phyloP scores from a whole-genome alignment of 2,888 invertebrate species.

The Osmoderma eremita region DNA sequence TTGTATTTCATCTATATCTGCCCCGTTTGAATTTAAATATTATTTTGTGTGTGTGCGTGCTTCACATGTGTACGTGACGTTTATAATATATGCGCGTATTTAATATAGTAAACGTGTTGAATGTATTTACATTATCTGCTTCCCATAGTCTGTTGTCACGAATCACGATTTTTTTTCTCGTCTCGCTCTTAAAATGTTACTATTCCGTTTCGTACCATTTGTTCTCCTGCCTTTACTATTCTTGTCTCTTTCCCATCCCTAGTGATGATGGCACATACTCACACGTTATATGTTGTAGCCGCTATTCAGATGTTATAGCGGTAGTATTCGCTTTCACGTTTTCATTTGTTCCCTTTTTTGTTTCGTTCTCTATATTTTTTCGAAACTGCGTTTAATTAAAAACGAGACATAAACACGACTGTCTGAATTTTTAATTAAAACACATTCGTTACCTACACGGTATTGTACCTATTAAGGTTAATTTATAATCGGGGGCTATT shows the following conservation, averaged over 20 bases:
- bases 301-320: too few species aligned
- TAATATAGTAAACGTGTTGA: conserved; percentile 20
- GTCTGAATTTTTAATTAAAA: conserved; percentile 44
- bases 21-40: too few species aligned
- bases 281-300: too few species aligned
- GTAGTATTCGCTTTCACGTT: too few species aligned
- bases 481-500: conserved; percentile 62
- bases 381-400: conserved; percentile 41
- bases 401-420: conserved; percentile 41
- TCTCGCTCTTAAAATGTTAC: too few species aligned
- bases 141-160: neutral
- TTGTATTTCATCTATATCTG: too few species aligned
- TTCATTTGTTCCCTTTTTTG: neutral
- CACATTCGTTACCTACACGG: conserved; percentile 42
- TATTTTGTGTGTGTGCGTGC: too few species aligned
- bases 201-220: too few species aligned
- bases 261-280: neutral
- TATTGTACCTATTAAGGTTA: conserved; percentile 58
- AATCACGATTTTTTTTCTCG: too few species aligned
- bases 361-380: conserved; percentile 9
- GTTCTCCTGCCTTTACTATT: neutral
- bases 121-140: conserved; percentile 15
- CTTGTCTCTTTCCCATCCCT: neutral
- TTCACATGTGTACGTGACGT: too few species aligned
- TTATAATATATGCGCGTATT: too few species aligned